Evolutionary conservation across 2,888 invertebrate species (phyloP), one percentile per base, ranked within the genome.

Genomic region (Epistrophe grossulariae): DNA sequence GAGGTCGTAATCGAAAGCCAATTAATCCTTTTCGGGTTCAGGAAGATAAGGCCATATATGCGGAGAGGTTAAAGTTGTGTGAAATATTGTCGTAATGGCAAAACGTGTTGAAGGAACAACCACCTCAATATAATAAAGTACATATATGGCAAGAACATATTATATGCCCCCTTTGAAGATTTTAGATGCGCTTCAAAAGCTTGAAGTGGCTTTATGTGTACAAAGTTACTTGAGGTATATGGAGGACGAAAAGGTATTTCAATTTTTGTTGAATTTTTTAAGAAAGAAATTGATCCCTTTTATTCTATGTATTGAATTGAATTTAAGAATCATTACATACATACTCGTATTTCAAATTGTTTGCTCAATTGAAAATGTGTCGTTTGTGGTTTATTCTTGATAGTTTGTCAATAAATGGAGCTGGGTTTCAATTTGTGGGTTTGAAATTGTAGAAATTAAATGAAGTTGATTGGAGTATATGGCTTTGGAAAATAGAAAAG

Each of bases 201-300:
- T 31, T 17, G 2, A 35, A 11, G 48, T 48, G 7, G 17, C 1
- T 6, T 4, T 40, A 5, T 4, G 4, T 40, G 43, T 43, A 40
- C 5, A 13, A 7, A 7, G 4, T n/a, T 45, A 3, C 7, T 7
- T 2, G 4, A 3, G 3, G n/a, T n/a, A n/a, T n/a, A n/a, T 48
- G n/a, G 48, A 17, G 9, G 10, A 48, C 48, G 17, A 17, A 48
- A 17, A 48, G 48, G 48, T 48, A 3, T 17, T 48, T 48, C 17
- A 31, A 43, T 17, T 31, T 15, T 48, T 31, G n/a, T 50, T 68
- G 68, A 3, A 50, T 15, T 19, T 48, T 68, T 68, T n/a, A 48
- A 50, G 79, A 70, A 62, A 62, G 68, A 76, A 79, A 84, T 79
- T 79, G 84, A 79, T 64, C 74, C 79, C 62, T 79, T 84, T 84